Base-by-base conservation (phyloP, 2,113 vertebrate genomes). In the Lophotis ruficrista region DNA sequence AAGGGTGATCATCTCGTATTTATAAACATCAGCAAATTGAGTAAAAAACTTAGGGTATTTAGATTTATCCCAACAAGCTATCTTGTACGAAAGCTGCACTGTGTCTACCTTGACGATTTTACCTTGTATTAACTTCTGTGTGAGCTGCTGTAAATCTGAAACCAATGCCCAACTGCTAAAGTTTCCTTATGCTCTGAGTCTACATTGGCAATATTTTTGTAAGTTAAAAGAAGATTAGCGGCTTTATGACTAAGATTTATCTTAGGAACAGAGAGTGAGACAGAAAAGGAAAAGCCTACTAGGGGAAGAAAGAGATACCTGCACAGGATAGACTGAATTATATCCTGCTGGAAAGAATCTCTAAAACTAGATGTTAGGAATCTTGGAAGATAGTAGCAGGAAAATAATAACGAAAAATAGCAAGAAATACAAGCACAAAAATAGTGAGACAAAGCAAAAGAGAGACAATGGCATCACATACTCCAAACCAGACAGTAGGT, bases 181-280 rank as follows among this genome's bases (percentile, higher is more conserved):
- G 58, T 38, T 86, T 86, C 51, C 50, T 85, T 80, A 78, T 48
- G 73, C 35, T 90, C 45, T 58, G 33, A 86, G n/a, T 60, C 68
- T 90, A 68, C 33, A 14, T 2, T 56, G 30, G 35, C 56, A 83
- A 81, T 51, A 71, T 89, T 84, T 75, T 78, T 90, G 48, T 66
- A 94, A 92, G 72, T 64, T 37, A 83, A 79, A 93, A 80, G 51
- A 78, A 87, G 83, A 92, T 80, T 69, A 65, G 38, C 72, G 47
- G 33, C 33, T 77, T 83, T 93, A 87, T 54, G 51, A 51, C 43
- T 75, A 88, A 77, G 35, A 77, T 80, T 71, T 89, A 60, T 62
- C 71, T 70, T 78, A 56, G 41, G 37, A 87, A 87, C 8, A 54
- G 35, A 82, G 14, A 71, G 13, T 1, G 31, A 93, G 56, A 83